Evolutionary conservation across 2,888 invertebrate species (phyloP).

Genomic region (Saturnia japonica): DNA sequence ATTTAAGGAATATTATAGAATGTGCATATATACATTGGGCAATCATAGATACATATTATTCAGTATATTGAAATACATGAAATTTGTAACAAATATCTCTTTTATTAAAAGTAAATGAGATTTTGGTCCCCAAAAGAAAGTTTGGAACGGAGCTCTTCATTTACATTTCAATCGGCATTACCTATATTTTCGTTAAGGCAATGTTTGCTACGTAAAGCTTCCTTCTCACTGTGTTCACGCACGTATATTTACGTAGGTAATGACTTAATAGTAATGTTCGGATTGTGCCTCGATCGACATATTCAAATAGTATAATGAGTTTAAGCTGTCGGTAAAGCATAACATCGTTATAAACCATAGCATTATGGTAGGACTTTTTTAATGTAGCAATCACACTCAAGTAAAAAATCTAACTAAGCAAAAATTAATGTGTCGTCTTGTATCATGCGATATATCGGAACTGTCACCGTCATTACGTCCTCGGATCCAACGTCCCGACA

Average conservation of each 20-base stretch:
- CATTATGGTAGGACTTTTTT: background rate
- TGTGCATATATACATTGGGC: conserved; percentile 32
- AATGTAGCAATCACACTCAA: background rate
- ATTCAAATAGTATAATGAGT: background rate
- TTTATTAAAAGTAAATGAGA: conserved; percentile 57
- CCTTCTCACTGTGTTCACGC: conserved; percentile 11
- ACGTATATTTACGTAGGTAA: background rate
- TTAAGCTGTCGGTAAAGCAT: background rate
- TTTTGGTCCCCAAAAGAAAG: conserved; percentile 49
- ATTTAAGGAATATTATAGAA: background rate
- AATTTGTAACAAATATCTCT: conserved; percentile 44
- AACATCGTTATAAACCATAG: background rate
- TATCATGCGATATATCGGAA: no score
- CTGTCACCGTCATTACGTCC: no score
- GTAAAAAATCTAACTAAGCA: background rate
- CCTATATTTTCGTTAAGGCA: conserved; percentile 55
- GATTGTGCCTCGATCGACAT: background rate
- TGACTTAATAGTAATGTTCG: background rate
- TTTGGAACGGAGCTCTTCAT: conserved; percentile 67
- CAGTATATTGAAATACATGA: conserved; percentile 30
- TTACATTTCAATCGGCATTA: conserved; percentile 77
- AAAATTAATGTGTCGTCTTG: background rate
- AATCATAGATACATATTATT: conserved; percentile 28
- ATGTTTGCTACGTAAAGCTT: conserved; percentile 26
- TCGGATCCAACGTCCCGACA: no score